Evolutionary conservation across 2,113 vertebrate species (phyloP).

Genomic region (Heterotis niloticus): DNA sequence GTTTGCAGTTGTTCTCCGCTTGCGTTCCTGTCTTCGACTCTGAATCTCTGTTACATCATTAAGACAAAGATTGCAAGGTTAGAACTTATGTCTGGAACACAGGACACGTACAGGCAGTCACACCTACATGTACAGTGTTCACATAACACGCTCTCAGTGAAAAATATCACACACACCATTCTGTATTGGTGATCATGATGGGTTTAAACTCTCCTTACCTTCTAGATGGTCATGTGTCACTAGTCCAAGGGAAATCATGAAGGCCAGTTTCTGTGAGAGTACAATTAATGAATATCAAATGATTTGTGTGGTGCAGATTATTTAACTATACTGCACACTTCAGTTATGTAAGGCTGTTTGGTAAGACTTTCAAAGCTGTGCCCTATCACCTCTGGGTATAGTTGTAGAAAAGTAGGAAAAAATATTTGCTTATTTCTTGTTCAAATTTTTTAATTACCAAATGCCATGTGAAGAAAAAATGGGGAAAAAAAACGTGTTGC

Average conservation of each 20-base stretch:
- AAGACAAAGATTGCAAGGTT: neutral
- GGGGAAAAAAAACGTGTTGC: too few species aligned
- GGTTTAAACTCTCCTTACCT: constrained; percentile 60
- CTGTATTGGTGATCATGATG: neutral
- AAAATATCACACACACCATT: neutral
- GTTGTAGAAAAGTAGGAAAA: too few species aligned
- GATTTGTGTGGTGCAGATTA: neutral
- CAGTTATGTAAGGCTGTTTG: neutral
- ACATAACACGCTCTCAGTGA: neutral
- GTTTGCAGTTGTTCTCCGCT: constrained; percentile 84
- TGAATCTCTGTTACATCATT: constrained; percentile 73
- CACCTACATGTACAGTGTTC: neutral
- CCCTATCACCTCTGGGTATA: too few species aligned
- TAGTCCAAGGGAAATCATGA: constrained; percentile 84
- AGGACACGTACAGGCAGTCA: neutral
- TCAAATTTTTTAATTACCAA: neutral
- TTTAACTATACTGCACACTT: neutral
- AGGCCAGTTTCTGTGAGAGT: constrained; percentile 79
- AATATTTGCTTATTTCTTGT: too few species aligned
- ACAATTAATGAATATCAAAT: constrained; percentile 30
- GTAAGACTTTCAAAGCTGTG: neutral
- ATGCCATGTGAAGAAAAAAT: too few species aligned
- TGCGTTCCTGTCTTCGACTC: constrained; percentile 84
- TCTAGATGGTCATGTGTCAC: constrained; percentile 85
- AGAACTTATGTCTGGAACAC: neutral